These are phyloP conservation scores for Oryzias woworae DNA, from an alignment of 2,113 vertebrate species.

Conservation along the genomic window DNA sequence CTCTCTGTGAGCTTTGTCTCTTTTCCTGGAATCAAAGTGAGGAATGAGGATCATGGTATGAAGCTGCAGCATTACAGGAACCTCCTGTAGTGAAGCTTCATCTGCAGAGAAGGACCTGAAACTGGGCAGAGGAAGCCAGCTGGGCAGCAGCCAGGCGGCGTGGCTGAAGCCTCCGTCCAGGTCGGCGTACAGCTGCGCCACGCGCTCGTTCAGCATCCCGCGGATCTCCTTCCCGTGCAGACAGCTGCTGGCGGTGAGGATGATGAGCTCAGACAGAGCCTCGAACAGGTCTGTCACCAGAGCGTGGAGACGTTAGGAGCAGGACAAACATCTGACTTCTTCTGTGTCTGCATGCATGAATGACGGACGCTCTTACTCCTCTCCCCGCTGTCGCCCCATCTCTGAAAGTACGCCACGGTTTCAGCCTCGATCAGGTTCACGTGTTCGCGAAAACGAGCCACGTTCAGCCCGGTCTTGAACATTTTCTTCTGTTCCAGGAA, in stretches of 20 bases:
- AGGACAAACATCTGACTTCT: too few species aligned
- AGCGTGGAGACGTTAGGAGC: not conserved
- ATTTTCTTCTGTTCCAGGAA: slow-evolving; percentile 99
- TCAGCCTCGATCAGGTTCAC: slow-evolving; percentile 90
- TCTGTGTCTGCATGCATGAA: too few species aligned
- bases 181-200: slow-evolving; percentile 93
- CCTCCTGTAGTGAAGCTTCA: too few species aligned
- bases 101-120: slow-evolving; percentile 83
- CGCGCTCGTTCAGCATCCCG: slow-evolving; percentile 83
- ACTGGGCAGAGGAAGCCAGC: slow-evolving; percentile 95
- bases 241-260: slow-evolving; percentile 95
- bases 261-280: slow-evolving; percentile 93
- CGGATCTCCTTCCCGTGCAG: slow-evolving; percentile 94
- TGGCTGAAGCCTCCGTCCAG: slow-evolving; percentile 95
- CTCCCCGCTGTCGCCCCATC: slow-evolving; percentile 92
- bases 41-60: not conserved
- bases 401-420: slow-evolving; percentile 89
- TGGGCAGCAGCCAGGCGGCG: slow-evolving; percentile 92
- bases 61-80: too few species aligned
- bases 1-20: slow-evolving; percentile 89
- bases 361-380: slow-evolving; percentile 76
- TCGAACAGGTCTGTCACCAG: slow-evolving; percentile 89
- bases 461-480: slow-evolving; percentile 93
- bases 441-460: slow-evolving; percentile 87
- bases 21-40: slow-evolving; percentile 71